Percentiles rank a stretch among this genome's conserved stretches.
Evolutionary conservation across 2,113 vertebrate species (phyloP).

Genomic region (Copsychus sechellarum): DNA sequence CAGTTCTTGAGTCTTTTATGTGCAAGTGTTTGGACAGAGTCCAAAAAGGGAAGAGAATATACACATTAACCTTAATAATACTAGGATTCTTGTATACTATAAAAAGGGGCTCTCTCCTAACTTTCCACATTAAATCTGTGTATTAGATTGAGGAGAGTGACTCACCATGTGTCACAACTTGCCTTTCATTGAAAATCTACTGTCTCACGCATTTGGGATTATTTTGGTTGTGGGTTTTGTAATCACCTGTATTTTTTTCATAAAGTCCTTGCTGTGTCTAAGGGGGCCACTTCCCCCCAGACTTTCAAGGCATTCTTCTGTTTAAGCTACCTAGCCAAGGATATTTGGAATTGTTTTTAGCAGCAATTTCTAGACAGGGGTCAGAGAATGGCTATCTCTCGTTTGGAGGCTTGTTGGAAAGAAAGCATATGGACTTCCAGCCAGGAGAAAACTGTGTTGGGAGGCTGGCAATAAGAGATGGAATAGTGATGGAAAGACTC

Average conservation of each 20-base stretch:
- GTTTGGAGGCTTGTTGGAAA: background rate
- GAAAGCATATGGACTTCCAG: background rate
- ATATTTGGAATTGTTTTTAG: background rate
- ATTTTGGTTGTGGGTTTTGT: background rate
- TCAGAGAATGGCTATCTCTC: background rate
- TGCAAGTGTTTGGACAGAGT: background rate
- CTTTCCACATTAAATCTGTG: background rate
- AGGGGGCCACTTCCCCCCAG: background rate
- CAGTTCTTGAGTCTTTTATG: background rate
- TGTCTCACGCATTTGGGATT: background rate
- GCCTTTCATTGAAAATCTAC: background rate
- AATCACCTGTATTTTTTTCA: background rate
- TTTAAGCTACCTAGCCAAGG: background rate
- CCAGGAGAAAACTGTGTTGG: background rate
- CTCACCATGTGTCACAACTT: background rate
- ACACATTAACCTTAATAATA: background rate
- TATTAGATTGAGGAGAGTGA: background rate
- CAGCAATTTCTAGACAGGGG: background rate
- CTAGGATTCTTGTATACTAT: background rate
- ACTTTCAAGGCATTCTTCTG: background rate
- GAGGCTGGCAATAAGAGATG: background rate
- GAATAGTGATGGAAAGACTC: background rate
- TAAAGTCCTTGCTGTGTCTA: background rate
- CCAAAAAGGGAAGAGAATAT: background rate
- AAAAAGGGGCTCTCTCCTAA: background rate